Evolutionary conservation across 2,113 vertebrate genomes (phyloP), one percentile per base, ranked within the genome.

Genomic region (Cyprinodon variegatus): DNA sequence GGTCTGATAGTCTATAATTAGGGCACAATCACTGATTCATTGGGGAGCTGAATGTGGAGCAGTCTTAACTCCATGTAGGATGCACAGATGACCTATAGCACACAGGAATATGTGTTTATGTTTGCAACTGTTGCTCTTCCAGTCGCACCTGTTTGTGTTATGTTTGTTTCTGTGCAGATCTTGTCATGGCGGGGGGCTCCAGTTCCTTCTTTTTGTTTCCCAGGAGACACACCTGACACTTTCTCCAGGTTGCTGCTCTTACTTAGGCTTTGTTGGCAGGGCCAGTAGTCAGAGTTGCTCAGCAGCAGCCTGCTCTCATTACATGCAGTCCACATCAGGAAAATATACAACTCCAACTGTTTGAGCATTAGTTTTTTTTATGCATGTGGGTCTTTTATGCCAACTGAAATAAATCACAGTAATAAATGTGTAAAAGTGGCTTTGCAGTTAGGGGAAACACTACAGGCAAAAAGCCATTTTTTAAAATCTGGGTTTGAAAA

Each of bases 1-100:
- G 62, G 76, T 77, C 78, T 83, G 75, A 78, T 89, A 68, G 43
- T 74, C 76, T 69, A 86, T 82, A 88, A 86, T 83, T 82, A 83
- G 65, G 46, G 53, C 65, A 65, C 48, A 37, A 61, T 67, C 70
- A 66, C 61, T 68, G 65, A 39, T 89, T 82, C 71, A 72, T 48
- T 29, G 13, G 43, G 66, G 68, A 71, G 40, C 63, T 38, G 61
- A 63, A 63, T 64, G 72, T 69, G 67, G 65, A 78, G 68, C 11
- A 50, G 48, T 66, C 73, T 41, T 41, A 70, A 20, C 76, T 64
- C 69, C 70, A 81, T 50, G 71, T 82, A 38, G 48, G 12, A 9
- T 78, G 70, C 59, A 69, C 66, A 40, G 43, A 13, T 60, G 67
- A 67, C 48, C 59, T 62, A 15, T 59, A 45, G 57, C 4, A 61